Evolutionary conservation across 2,888 invertebrate species (phyloP), one percentile per base, ranked within the genome.

Genomic region (Cantharis flavilabris): DNA sequence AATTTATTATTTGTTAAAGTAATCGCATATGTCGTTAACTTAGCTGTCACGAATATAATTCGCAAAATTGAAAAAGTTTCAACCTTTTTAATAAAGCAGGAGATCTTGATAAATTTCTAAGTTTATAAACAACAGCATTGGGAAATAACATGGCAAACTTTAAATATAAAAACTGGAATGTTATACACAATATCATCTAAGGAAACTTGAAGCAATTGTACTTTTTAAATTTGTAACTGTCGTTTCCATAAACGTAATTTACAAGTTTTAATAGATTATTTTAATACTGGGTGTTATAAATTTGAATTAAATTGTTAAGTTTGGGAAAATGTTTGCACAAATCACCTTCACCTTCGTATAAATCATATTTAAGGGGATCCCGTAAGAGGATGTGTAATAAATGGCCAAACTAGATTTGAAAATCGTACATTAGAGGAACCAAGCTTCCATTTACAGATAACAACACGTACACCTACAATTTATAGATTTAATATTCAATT

Each of bases 71-170:
- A 76, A 76, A 76, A 76, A 76, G 71, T 76, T 76, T 67, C 72
- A 69, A 76, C 75, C 72, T 76, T 65, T 23, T 76, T 76, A 76
- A 76, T 76, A 76, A 72, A 69, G 75, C 33, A 71, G 71, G 69
- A 76, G 71, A 71, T 76, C 63, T 71, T 65, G 67, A 72, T 76
- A 76, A 75, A 75, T 75, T 67, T 63, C 26, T n/a, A 67, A 75
- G 71, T 75, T 73, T 75, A 75, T 75, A 71, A 76, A 76, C 75
- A 76, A 76, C 71, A 69, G 69, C 67, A 71, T 76, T 72, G 75
- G 69, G 72, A 76, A 76, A 76, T 76, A 62, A 72, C 65, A 71
- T 62, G 26, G 11, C 49, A 9, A 72, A 71, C 69, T 76, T 72
- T 76, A 72, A 76, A 72, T 64, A 69, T 70, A 75, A 70, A 75